Evolutionary conservation across 2,113 vertebrate species (phyloP).

Genomic region (Columba janthina): DNA sequence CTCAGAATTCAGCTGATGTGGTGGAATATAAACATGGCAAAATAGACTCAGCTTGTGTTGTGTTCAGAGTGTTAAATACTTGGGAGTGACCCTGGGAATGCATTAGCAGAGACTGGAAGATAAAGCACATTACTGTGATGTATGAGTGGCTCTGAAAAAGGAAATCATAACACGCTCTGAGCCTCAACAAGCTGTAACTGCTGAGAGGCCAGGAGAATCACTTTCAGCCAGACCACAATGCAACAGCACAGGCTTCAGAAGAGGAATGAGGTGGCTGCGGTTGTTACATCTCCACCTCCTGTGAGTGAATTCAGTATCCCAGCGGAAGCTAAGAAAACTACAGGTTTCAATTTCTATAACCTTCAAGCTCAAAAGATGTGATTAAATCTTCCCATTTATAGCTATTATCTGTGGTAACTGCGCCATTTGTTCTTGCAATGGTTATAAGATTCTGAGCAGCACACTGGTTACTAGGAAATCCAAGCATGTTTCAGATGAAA

Average conservation of each 20-base stretch:
- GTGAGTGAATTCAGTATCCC: neutral
- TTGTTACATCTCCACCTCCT: neutral
- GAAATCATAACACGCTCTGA: neutral
- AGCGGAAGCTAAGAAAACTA: neutral
- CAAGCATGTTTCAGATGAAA: neutral
- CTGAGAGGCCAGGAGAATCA: neutral
- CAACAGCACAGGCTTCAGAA: neutral
- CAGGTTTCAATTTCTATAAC: neutral
- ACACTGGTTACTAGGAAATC: neutral
- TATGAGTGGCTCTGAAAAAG: neutral
- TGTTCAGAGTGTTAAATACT: neutral
- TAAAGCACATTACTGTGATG: neutral
- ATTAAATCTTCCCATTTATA: neutral
- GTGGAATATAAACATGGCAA: neutral
- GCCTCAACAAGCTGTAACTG: neutral
- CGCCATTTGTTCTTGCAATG: neutral
- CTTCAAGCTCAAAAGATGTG: neutral
- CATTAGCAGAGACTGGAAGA: neutral
- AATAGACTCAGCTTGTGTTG: neutral
- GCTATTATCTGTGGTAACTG: neutral
- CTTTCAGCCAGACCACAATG: neutral
- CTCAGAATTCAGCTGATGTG: neutral
- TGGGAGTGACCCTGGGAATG: neutral
- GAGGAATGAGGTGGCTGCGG: neutral
- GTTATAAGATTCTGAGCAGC: neutral